Conservation (phyloP, 2,888 invertebrate species). For the Dicyrtomina minuta region DNA sequence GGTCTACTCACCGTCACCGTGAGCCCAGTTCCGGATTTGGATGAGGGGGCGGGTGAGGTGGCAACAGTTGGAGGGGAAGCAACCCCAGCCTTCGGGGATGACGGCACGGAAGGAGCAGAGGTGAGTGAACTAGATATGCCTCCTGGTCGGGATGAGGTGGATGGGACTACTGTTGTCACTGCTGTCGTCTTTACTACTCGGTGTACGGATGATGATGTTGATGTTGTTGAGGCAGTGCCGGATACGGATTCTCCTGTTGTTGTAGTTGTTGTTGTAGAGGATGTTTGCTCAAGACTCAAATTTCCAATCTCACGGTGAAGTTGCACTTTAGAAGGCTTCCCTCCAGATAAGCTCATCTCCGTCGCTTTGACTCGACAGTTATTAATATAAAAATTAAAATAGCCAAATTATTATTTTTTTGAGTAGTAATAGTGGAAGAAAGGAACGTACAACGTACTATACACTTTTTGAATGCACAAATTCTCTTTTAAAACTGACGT, state of each 20-base stretch:
- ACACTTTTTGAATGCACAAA: neutral
- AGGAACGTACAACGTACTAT: neutral
- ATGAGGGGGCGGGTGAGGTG: neutral
- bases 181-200: too few species aligned
- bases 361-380: conserved; percentile 3
- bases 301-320: conserved; percentile 17
- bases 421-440: neutral
- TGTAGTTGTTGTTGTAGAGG: neutral
- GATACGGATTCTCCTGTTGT: neutral
- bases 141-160: neutral
- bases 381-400: neutral
- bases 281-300: conserved; percentile 3
- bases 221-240: neutral
- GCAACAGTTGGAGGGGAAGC: neutral
- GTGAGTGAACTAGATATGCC: neutral
- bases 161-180: neutral
- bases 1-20: neutral
- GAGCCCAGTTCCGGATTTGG: neutral
- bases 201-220: neutral
- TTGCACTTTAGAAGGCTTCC: conserved; percentile 27
- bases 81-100: neutral
- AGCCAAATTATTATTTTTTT: neutral
- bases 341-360: conserved; percentile 30
- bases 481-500: neutral
- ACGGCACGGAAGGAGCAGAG: neutral